phyloP scores from a whole-genome alignment of 2,888 invertebrate genomes.

The Endotricha flammealis region DNA sequence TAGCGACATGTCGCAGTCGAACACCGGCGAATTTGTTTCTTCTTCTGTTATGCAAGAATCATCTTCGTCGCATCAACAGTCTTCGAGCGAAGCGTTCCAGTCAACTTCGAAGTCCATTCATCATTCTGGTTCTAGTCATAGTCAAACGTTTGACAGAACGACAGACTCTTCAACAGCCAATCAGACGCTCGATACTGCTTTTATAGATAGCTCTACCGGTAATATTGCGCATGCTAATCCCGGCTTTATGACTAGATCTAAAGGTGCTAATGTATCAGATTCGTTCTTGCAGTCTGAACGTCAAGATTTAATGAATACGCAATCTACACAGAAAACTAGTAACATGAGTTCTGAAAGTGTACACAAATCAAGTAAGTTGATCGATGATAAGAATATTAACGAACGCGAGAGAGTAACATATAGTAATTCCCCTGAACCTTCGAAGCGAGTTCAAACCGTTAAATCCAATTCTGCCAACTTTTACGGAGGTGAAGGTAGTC shows the following conservation, averaged over 20 bases:
- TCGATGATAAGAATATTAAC: conserved; percentile 41
- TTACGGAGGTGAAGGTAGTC: conserved; percentile 56
- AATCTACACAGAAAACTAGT: conserved; percentile 34
- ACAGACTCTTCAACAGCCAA: conserved; percentile 53
- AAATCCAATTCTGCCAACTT: conserved; percentile 56
- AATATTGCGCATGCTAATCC: conserved; percentile 38
- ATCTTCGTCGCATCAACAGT: conserved; percentile 59
- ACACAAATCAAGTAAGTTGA: conserved; percentile 25
- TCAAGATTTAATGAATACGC: conserved; percentile 47
- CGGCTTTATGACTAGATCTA: conserved; percentile 46
- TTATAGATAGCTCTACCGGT: conserved; percentile 49
- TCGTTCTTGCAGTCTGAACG: conserved; percentile 66
- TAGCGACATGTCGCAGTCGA: conserved; percentile 66
- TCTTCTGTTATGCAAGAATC: conserved; percentile 58
- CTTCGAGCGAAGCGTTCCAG: conserved; percentile 63
- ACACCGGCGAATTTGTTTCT: conserved; percentile 64
- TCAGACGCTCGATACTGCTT: conserved; percentile 65
- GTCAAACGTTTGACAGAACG: conserved; percentile 58
- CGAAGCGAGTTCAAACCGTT: conserved; percentile 43
- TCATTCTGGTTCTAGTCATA: conserved; percentile 57
- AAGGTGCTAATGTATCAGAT: conserved; percentile 56
- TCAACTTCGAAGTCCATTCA: conserved; percentile 62
- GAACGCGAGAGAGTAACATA: conserved; percentile 49
- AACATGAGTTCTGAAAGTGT: conserved; percentile 25
- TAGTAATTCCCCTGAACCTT: conserved; percentile 42